These are phyloP conservation scores for Cossypha caffra DNA, from an alignment of 2,797 vertebrate species.

Conservation along the genomic window DNA sequence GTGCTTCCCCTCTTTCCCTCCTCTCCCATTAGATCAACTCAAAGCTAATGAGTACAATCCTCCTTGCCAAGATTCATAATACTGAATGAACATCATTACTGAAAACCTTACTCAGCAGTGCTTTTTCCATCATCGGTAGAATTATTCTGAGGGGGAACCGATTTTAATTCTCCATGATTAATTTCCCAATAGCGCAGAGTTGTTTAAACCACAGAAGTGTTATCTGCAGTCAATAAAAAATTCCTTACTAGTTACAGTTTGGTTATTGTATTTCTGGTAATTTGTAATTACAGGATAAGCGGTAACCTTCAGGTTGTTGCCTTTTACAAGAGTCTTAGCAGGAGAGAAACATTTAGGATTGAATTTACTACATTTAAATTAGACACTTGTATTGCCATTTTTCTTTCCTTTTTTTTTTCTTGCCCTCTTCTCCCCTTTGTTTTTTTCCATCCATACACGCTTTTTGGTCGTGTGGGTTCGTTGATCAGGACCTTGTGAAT, in stretches of 20 bases:
- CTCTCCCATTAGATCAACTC: conserved; percentile 29
- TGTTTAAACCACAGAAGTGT: not conserved
- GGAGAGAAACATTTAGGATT: not conserved
- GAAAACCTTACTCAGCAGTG: not conserved
- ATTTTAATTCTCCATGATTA: not conserved
- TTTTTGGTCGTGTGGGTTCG: not conserved
- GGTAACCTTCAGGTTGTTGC: not conserved
- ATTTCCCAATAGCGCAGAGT: not conserved
- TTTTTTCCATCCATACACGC: not conserved
- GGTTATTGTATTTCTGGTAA: not conserved
- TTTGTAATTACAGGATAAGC: accelerated
- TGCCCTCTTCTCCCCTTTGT: not conserved
- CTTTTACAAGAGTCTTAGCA: not conserved
- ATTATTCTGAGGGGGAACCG: not conserved
- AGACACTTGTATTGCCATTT: not conserved
- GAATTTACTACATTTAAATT: not conserved
- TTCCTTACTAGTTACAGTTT: not conserved
- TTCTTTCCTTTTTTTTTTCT: not conserved
- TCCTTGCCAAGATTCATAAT: conserved; percentile 55
- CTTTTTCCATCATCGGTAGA: not conserved
- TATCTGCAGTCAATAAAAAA: not conserved
- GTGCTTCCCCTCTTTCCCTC: conserved; percentile 74
- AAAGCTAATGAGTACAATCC: conserved; percentile 55
- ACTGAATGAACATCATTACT: not conserved
- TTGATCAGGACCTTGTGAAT: not conserved